Conservation (phyloP, 1,140 invertebrate genomes). For the Papilio xuthus region DNA sequence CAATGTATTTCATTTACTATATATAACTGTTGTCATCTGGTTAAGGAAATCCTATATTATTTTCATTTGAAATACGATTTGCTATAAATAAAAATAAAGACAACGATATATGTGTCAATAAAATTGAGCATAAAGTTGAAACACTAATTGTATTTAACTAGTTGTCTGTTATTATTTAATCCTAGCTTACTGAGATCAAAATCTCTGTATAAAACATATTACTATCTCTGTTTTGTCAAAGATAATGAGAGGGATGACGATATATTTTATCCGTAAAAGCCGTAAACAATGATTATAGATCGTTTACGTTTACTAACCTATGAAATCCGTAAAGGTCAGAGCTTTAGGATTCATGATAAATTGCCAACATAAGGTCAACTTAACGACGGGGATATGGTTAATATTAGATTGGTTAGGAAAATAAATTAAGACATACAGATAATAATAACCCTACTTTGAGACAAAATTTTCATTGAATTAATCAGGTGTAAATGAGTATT, state of each 20-base stretch:
- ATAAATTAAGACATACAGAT: background rate
- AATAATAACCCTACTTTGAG: too few species aligned
- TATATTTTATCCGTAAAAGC: too few species aligned
- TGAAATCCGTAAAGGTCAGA: conserved; percentile 29
- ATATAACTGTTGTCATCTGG: background rate
- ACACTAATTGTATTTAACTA: background rate
- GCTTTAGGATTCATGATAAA: conserved; percentile 22
- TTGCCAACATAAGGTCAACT: background rate
- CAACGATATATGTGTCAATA: too few species aligned
- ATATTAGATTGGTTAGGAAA: background rate
- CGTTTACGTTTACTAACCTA: conserved; percentile 1
- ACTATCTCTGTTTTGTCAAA: too few species aligned
- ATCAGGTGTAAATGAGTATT: too few species aligned
- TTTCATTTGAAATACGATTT: background rate
- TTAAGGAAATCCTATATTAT: background rate
- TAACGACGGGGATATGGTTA: background rate
- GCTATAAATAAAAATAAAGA: too few species aligned
- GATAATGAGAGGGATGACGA: too few species aligned
- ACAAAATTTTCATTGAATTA: too few species aligned
- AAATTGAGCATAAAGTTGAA: too few species aligned
- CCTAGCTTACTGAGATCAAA: too few species aligned
- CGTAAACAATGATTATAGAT: conserved; percentile 29
- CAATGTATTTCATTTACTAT: conserved; percentile 7
- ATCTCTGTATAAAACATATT: too few species aligned
- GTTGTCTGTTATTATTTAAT: too few species aligned